Evolutionary conservation across 1,140 invertebrate genomes (phyloP).

Genomic region (Leptinotarsa defecta): DNA sequence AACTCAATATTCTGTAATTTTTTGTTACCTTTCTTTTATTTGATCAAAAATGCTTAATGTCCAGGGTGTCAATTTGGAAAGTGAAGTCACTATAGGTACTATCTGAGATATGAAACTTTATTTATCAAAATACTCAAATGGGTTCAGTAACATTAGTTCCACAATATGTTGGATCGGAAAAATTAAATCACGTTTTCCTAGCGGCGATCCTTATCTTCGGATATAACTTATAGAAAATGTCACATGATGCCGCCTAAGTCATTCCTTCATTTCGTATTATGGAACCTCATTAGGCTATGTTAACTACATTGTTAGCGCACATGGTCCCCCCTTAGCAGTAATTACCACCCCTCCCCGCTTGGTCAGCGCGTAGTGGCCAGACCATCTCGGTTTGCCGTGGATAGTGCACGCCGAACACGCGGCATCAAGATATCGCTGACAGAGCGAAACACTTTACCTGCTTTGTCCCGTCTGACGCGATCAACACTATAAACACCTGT

Average conservation of each 20-base stretch:
- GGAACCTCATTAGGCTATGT: constrained; percentile 48
- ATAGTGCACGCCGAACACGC: constrained; percentile 48
- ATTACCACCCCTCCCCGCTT: constrained; percentile 48
- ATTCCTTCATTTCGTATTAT: constrained; percentile 18
- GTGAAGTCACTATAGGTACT: no score
- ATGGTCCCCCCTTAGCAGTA: constrained; percentile 45
- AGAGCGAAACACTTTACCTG: constrained; percentile 32
- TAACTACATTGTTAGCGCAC: constrained; percentile 53
- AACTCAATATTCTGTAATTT: no score
- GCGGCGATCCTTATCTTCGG: background rate
- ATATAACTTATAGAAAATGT: constrained; percentile 26
- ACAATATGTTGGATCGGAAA: background rate
- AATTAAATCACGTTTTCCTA: background rate
- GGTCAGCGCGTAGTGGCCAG: constrained; percentile 50
- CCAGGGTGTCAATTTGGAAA: no score
- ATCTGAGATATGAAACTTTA: no score
- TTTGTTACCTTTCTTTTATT: no score
- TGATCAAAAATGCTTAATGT: no score
- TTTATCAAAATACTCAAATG: no score
- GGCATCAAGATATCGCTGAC: constrained; percentile 36
- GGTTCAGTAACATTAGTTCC: no score
- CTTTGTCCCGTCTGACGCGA: constrained; percentile 17
- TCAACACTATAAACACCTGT: constrained; percentile 31
- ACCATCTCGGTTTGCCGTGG: constrained; percentile 53
- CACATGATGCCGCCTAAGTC: constrained; percentile 14